Conservation (phyloP, 2,797 vertebrate species). For the Taenioides sp. region DNA sequence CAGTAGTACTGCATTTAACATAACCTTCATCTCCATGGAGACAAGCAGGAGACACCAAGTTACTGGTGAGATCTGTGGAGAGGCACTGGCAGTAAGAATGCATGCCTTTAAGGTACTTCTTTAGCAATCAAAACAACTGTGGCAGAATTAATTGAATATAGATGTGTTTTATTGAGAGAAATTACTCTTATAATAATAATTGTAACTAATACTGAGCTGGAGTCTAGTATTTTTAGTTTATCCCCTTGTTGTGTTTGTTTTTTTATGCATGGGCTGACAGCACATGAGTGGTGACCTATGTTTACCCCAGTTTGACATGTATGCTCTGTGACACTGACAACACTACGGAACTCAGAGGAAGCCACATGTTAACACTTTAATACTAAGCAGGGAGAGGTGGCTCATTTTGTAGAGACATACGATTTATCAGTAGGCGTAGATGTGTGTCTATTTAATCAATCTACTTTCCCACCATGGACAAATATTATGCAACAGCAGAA, state of each 20-base stretch:
- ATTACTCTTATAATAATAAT: no score
- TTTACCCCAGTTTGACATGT: slow-evolving; percentile 57
- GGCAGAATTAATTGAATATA: no score
- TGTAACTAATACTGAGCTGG: not conserved
- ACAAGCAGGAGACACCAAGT: no score
- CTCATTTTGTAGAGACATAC: not conserved
- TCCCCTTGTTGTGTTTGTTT: slow-evolving; percentile 8
- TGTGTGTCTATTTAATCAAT: not conserved
- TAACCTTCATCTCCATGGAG: no score
- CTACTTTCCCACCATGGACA: not conserved
- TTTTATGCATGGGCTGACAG: slow-evolving; percentile 59
- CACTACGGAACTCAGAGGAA: slow-evolving; percentile 19
- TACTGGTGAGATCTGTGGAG: no score
- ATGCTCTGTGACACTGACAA: slow-evolving; percentile 63
- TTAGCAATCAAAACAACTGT: no score
- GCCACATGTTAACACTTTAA: not conserved
- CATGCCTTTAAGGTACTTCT: no score
- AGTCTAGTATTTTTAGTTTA: not conserved
- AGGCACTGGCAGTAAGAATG: no score
- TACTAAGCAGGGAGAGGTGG: not conserved
- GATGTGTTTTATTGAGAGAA: no score
- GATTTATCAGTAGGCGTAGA: not conserved
- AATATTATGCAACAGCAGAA: not conserved
- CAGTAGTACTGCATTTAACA: no score
- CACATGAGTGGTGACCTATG: slow-evolving; percentile 58